Conservation (phyloP, 2,113 vertebrate species). For the Xerus inauris region DNA sequence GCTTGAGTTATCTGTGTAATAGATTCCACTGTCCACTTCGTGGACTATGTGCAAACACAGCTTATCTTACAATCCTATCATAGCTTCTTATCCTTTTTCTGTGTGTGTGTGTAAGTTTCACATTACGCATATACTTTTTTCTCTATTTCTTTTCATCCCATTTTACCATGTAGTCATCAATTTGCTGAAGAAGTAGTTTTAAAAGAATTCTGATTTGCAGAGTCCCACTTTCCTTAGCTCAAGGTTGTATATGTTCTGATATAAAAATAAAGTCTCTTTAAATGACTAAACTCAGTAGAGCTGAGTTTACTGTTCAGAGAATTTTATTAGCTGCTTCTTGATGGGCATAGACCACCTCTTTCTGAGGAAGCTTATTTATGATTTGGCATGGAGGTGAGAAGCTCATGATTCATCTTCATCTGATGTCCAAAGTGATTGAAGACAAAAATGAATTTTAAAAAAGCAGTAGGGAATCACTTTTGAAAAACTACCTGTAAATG, state of each 20-base stretch:
- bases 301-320: background rate
- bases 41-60: constrained; percentile 1
- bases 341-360: background rate
- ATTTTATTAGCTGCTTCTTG: constrained; percentile 10
- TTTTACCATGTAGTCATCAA: constrained; percentile 49
- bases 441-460: background rate
- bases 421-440: background rate
- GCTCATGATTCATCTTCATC: background rate
- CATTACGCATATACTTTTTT: constrained; percentile 25
- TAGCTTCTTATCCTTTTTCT: constrained; percentile 23
- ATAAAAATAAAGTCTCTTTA: constrained; percentile 16
- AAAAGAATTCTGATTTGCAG: constrained; percentile 57
- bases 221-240: constrained; percentile 39
- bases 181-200: constrained; percentile 74
- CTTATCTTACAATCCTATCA: background rate
- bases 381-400: background rate
- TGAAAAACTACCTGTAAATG: background rate
- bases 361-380: background rate
- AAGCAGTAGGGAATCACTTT: background rate
- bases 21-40: background rate
- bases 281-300: background rate
- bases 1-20: constrained; percentile 35
- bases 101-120: constrained; percentile 43
- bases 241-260: background rate
- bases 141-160: background rate